These are phyloP conservation scores for Ellobium chinense DNA, from an alignment of 2,888 invertebrate genomes.

Conservation along the genomic window DNA sequence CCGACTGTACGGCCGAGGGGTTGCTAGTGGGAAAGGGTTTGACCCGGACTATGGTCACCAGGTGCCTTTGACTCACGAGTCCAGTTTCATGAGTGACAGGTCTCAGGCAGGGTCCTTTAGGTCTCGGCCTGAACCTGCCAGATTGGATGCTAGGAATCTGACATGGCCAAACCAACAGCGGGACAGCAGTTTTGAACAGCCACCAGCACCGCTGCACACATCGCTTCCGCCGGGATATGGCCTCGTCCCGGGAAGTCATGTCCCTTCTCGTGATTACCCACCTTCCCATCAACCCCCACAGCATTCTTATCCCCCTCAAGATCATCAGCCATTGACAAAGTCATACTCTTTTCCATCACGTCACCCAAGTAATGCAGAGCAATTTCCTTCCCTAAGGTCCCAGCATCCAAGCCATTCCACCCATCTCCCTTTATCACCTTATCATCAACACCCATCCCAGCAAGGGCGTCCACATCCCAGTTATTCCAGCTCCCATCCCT, in stretches of 20 bases:
- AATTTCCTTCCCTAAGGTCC: background rate
- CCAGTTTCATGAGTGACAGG: conserved; percentile 13
- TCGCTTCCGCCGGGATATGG: conserved; percentile 4
- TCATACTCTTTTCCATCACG: conserved; percentile 30
- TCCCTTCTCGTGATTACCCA: conserved; percentile 3
- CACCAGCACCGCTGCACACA: conserved; percentile 7
- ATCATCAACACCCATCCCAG: background rate
- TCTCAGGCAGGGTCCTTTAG: conserved; percentile 14
- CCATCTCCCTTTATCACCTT: conserved; percentile 6
- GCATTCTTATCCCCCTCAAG: background rate
- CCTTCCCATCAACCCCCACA: background rate
- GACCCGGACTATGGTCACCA: conserved; percentile 41
- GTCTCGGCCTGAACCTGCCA: background rate
- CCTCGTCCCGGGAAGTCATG: background rate
- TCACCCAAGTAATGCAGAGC: background rate
- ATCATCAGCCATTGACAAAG: conserved; percentile 12
- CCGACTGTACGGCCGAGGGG: conserved; percentile 13
- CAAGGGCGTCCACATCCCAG: background rate
- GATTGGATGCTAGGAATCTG: conserved; percentile 31
- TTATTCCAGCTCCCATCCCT: background rate
- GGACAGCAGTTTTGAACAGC: background rate
- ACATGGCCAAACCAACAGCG: conserved; percentile 31
- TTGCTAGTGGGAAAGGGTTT: conserved; percentile 37
- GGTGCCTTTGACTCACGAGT: conserved; percentile 42
- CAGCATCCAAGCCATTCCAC: conserved; percentile 25